phyloP scores from a whole-genome alignment of 2,113 vertebrate species.

The Callorhinus ursinus region DNA sequence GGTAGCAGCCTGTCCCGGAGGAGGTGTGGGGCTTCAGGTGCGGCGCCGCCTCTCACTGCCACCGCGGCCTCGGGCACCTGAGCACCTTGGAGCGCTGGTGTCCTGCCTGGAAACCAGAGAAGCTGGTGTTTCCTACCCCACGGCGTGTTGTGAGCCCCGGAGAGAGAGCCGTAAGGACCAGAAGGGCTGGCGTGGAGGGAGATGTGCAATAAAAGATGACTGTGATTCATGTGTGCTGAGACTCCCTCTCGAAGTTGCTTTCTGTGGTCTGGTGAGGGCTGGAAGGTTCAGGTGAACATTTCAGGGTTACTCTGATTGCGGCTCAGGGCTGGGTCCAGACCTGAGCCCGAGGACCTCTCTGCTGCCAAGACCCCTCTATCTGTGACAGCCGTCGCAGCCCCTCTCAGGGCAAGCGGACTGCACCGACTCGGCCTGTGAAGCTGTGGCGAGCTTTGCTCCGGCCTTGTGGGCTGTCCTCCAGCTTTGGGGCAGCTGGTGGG shows the following conservation, averaged over 20 bases:
- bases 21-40: neutral
- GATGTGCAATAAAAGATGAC: slow-evolving; percentile 58
- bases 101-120: neutral
- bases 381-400: accelerated
- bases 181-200: neutral
- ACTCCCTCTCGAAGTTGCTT: neutral
- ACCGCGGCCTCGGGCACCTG: neutral
- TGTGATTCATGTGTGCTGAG: neutral
- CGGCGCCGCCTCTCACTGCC: neutral
- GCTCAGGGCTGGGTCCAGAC: neutral
- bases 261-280: neutral
- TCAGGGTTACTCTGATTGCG: neutral
- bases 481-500: neutral
- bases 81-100: neutral
- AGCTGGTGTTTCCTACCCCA: neutral
- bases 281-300: neutral
- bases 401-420: neutral
- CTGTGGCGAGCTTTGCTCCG: neutral
- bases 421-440: neutral
- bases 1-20: neutral
- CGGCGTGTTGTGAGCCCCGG: neutral
- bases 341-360: neutral
- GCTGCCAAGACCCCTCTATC: neutral
- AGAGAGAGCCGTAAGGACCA: neutral
- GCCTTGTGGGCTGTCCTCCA: neutral